Base-by-base conservation (phyloP, 2,888 invertebrate genomes). In the Clepsis dumicolana region DNA sequence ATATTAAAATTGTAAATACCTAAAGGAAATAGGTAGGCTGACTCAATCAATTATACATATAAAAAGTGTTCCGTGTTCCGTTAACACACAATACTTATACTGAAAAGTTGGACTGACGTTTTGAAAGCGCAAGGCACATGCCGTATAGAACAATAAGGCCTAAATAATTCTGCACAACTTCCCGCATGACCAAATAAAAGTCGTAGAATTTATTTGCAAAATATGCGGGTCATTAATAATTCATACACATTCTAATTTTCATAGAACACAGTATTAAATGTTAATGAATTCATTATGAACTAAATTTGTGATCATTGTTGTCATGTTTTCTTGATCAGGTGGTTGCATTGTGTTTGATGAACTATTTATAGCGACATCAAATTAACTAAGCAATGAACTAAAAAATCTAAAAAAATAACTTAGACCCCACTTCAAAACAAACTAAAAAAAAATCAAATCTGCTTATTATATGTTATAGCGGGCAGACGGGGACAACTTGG, bases 201-300 rank as follows among this genome's bases (percentile, higher is more conserved):
- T 16, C 25, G 27, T 18, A 53, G 54, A 54, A 32, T 29, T 29
- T 7, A 29, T 27, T 54, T 48, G 16, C 38, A 27, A 63, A 27
- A 44, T 64, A 64, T 29, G n/a, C 5, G 54, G 27, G 41, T 59
- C 21, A 29, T 54, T 41, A 61, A 61, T 61, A 48, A 48, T 50
- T 12, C 60, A 50, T 32, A 10, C 18, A 44, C 7, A 52, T 27
- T 25, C 4, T 52, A 1, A n/a, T 21, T 25, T 52, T 25, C n/a
- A 52, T 25, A 52, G 25, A 24, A 50, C 14, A 24, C 25, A 48
- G 12, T 41, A 16, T 2, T 4, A 16, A 41, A n/a, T 16, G 41
- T 48, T 21, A 48, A 21, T 48, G 12, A 21, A 48, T 48, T 10
- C 21, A 48, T 0, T 0, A 8, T 48, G 21, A 10, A 21, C 44